Evolutionary conservation across 2,888 invertebrate genomes (phyloP).

Genomic region (Nipponacmea schrenckii): DNA sequence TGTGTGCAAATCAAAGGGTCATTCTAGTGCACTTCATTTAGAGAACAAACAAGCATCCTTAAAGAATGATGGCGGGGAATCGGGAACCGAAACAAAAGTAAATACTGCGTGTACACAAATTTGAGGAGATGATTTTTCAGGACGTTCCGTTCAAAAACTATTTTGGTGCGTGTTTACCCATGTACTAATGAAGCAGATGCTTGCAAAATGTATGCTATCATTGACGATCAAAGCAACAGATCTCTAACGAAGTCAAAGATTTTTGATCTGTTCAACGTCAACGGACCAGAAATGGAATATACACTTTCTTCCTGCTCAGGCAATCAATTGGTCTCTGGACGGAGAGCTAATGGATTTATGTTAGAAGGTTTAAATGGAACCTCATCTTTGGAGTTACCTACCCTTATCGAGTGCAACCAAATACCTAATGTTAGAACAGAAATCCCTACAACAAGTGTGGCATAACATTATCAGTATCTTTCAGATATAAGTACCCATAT

Average conservation of each 20-base stretch:
- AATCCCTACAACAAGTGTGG: constrained; percentile 30
- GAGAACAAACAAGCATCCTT: too few relatives aligned
- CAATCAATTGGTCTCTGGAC: constrained; percentile 13
- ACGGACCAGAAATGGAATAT: constrained; percentile 9
- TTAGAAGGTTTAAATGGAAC: constrained; percentile 19
- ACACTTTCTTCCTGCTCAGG: constrained; percentile 28
- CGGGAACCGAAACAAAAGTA: too few relatives aligned
- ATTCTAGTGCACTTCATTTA: too few relatives aligned
- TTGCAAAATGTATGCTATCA: constrained; percentile 19
- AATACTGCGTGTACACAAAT: too few relatives aligned
- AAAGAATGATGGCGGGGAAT: too few relatives aligned
- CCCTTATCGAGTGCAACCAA: too few relatives aligned
- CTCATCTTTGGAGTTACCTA: constrained; percentile 10
- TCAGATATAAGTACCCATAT: constrained; percentile 20
- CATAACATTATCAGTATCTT: constrained; percentile 20
- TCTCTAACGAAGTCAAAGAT: constrained; percentile 23
- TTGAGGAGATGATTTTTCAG: too few relatives aligned
- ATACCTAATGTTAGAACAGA: constrained; percentile 22
- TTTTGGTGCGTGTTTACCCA: too few relatives aligned
- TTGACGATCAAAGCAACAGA: constrained; percentile 29
- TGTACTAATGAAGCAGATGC: too few relatives aligned
- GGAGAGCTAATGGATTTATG: constrained; percentile 18
- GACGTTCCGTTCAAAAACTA: too few relatives aligned
- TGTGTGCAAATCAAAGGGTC: too few relatives aligned
- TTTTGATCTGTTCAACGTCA: constrained; percentile 18